Base-by-base conservation (phyloP, 2,888 invertebrate genomes). In the Cephus nigrinus region DNA sequence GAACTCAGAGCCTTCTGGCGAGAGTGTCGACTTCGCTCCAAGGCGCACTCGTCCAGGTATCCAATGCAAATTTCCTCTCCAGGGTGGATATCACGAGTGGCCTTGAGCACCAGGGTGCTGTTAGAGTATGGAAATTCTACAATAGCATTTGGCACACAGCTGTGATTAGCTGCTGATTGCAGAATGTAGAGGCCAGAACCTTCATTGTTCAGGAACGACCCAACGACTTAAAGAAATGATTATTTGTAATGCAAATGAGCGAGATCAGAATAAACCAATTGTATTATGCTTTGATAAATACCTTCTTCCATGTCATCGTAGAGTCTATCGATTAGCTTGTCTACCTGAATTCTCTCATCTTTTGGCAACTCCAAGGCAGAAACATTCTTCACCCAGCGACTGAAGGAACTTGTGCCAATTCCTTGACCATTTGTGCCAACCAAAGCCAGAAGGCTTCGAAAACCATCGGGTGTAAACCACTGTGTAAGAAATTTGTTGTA, bases 401-500 rank as follows among this genome's bases (percentile, higher is more conserved):
- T 96, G 75, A 98, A 93, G 0, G 98, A 95, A 90, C 97, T 98
- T 0, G 98, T 97, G 4, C 98, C 98, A 77, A 98, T 96, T 5
- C 98, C 98, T 92, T 99, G 99, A 0, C 97, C 97, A 91, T 99
- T 99, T n/a, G 97, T 97, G 9, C 98, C 98, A 81, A 95, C 92
- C 76, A 93, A 85, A 55, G 95, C 95, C 76, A 94, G 88, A 79
- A 96, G 88, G 78, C 94, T 94, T 83, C 95, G 94, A 90, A 98
- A 98, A 0, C 98, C 98, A 83, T 97, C 96, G 0, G 95, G 95
- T 12, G 96, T 96, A 74, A 97, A 92, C 94, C 95, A 95, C 92
- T 93, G 83, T 55, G 55, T 55, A 55, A 55, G 23, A 55, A 23
- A 23, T 4, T 23, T 23, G 23, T 55, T 55, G 9, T 55, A 55